Evolutionary conservation across 2,113 vertebrate species (phyloP).

Genomic region (Neodon shergylaensis): DNA sequence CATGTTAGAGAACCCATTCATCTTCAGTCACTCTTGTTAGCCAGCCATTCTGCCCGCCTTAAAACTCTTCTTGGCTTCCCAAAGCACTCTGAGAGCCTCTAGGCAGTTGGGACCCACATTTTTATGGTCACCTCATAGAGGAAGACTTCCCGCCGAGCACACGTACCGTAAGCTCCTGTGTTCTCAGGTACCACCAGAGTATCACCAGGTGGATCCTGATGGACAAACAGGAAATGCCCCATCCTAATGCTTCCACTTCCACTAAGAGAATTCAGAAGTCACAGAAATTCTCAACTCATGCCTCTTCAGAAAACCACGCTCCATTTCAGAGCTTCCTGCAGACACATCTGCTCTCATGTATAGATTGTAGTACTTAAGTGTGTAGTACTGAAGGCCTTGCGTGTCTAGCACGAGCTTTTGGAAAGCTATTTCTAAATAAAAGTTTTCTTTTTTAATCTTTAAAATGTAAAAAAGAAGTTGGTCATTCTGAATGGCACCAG

Average conservation of each 20-base stretch:
- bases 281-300: neutral
- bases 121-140: neutral
- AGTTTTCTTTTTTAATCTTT: neutral
- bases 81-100: neutral
- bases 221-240: neutral
- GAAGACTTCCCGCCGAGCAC: neutral
- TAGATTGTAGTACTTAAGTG: neutral
- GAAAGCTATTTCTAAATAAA: neutral
- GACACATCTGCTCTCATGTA: fast-evolving
- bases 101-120: neutral
- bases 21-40: fast-evolving
- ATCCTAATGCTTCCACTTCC: neutral
- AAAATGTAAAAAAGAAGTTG: neutral
- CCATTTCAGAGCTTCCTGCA: neutral
- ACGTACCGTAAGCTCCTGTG: neutral
- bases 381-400: neutral
- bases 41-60: neutral
- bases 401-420: neutral
- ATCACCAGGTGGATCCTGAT: neutral
- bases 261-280: neutral
- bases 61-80: neutral
- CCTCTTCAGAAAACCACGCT: neutral
- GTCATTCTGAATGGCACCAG: neutral
- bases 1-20: too few species aligned
- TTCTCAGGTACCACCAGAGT: fast-evolving